phyloP scores from a whole-genome alignment of 2,888 invertebrate genomes.

The Graphium colonna region DNA sequence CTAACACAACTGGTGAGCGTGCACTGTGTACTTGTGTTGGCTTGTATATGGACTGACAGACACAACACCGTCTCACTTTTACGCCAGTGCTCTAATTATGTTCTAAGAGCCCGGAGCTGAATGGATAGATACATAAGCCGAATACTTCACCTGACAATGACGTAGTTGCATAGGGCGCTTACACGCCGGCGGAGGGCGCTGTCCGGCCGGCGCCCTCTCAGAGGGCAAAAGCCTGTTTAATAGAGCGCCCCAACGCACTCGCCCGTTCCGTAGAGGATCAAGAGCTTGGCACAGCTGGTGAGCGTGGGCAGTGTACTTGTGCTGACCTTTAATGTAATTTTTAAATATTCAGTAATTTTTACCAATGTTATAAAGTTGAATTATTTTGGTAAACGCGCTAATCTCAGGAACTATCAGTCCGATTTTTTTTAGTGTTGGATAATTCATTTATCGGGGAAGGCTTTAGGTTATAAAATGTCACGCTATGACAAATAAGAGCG shows the following conservation, averaged over 20 bases:
- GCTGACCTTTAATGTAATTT: constrained; percentile 49
- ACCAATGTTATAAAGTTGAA: too few species aligned
- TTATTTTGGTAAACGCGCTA: too few species aligned
- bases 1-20: constrained; percentile 59
- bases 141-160: constrained; percentile 64
- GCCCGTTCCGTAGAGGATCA: constrained; percentile 56
- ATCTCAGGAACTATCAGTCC: background rate
- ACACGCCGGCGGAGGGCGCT: constrained; percentile 24
- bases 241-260: constrained; percentile 66
- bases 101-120: too few species aligned
- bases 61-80: too few species aligned
- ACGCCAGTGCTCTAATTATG: too few species aligned
- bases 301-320: constrained; percentile 59
- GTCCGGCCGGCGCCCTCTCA: constrained; percentile 36
- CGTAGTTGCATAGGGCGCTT: background rate
- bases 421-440: too few species aligned
- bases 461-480: too few species aligned
- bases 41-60: too few species aligned
- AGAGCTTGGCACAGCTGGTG: constrained; percentile 57
- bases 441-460: too few species aligned
- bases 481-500: too few species aligned
- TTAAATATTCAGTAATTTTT: too few species aligned
- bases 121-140: too few species aligned
- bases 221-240: constrained; percentile 48
- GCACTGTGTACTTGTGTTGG: constrained; percentile 55